These are phyloP conservation scores for Papilio xuthus DNA, from an alignment of 1,140 invertebrate genomes.

Conservation along the genomic window DNA sequence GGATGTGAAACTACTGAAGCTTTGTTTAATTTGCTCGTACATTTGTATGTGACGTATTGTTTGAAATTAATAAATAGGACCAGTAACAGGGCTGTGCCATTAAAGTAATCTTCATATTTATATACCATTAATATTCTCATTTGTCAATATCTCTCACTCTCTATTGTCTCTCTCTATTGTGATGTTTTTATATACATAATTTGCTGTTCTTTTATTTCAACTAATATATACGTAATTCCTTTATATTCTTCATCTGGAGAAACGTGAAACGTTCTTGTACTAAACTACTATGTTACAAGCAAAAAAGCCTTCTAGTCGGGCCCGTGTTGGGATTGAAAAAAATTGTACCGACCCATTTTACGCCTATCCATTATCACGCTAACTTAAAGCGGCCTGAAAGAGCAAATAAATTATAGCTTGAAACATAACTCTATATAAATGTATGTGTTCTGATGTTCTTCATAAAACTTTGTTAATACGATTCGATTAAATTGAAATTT, in stretches of 20 bases:
- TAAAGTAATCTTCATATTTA: not conserved
- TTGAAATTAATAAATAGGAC: not conserved
- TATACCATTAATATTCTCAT: too few relatives aligned
- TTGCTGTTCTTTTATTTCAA: too few relatives aligned
- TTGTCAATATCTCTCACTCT: too few relatives aligned
- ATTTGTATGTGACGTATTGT: not conserved
- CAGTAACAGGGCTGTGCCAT: not conserved
- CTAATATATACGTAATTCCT: too few relatives aligned
- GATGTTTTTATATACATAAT: too few relatives aligned
- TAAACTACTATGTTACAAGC: constrained; percentile 22
- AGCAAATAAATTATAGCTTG: not conserved
- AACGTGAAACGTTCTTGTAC: not conserved
- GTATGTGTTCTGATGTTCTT: not conserved
- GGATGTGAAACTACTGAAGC: not conserved
- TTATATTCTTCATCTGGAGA: too few relatives aligned
- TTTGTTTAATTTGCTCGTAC: not conserved
- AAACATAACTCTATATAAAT: not conserved
- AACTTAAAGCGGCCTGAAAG: not conserved
- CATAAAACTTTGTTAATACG: too few relatives aligned
- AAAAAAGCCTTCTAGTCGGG: constrained; percentile 5
- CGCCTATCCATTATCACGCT: constrained; percentile 17
- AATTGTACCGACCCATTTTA: not conserved
- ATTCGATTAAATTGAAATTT: too few relatives aligned
- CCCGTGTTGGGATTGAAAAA: not conserved
- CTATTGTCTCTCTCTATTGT: too few relatives aligned